Evolutionary conservation across 2,888 invertebrate genomes (phyloP).

Genomic region (Leucoma salicis): DNA sequence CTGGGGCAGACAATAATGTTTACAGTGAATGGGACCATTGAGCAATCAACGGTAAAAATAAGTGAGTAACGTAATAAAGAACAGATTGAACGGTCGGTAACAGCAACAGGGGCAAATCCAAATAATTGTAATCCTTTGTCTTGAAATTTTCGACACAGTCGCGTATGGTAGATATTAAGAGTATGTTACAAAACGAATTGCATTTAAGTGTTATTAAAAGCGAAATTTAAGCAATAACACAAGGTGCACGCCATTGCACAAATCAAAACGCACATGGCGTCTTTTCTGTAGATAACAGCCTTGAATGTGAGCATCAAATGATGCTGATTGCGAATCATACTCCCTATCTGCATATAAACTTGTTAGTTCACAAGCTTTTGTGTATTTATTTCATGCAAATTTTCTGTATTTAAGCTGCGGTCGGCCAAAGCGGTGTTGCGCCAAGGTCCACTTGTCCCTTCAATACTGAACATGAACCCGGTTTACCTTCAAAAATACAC

Average conservation of each 20-base stretch:
- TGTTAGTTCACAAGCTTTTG: conserved; percentile 54
- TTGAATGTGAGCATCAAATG: conserved; percentile 48
- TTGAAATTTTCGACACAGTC: conserved; percentile 17
- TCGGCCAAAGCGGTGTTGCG: conserved; percentile 41
- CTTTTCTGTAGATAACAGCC: conserved; percentile 45
- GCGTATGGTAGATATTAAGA: conserved; percentile 23
- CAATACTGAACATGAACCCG: conserved; percentile 55
- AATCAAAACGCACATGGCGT: conserved; percentile 39
- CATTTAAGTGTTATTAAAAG: conserved; percentile 37
- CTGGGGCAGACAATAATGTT: conserved; percentile 50
- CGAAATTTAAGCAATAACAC: conserved; percentile 23
- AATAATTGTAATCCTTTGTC: conserved; percentile 33
- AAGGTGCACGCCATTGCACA: conserved; percentile 12
- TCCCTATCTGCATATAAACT: conserved; percentile 41
- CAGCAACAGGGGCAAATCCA: conserved; percentile 32
- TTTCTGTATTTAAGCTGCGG: conserved; percentile 52
- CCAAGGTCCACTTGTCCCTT: conserved; percentile 69
- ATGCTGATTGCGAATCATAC: conserved; percentile 44
- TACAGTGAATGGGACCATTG: conserved; percentile 47
- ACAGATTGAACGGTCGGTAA: conserved; percentile 41
- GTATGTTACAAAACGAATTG: conserved; percentile 30
- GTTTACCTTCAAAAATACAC: conserved; percentile 64
- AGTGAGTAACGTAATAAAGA: conserved; percentile 42
- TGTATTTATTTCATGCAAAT: conserved; percentile 51
- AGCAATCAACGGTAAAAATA: conserved; percentile 60